Conservation (phyloP, 2,797 vertebrate genomes). For the Apodemus agrarius region DNA sequence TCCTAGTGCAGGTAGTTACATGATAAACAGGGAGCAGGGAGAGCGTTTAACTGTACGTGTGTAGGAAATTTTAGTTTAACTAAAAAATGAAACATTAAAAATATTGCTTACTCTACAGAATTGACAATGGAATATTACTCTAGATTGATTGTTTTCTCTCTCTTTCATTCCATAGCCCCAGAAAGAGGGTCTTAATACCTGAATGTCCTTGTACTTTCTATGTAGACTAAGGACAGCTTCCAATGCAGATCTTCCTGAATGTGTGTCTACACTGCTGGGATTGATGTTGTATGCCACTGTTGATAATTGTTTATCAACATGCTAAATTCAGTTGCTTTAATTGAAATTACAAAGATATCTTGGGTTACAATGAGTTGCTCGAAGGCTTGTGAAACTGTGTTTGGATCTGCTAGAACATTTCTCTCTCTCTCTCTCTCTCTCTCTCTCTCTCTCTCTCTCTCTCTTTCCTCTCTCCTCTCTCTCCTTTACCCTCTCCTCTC, state of each 20-base stretch:
- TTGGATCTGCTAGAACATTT: background rate
- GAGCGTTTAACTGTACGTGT: background rate
- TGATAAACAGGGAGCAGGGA: too few relatives aligned
- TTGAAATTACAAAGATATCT: conserved; percentile 30
- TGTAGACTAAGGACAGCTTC: too few relatives aligned
- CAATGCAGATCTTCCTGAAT: background rate
- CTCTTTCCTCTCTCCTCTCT: too few relatives aligned
- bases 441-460: background rate
- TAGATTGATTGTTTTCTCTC: too few relatives aligned
- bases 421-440: too few relatives aligned
- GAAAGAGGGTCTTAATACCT: background rate
- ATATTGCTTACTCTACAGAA: background rate
- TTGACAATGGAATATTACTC: background rate
- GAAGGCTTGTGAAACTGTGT: background rate
- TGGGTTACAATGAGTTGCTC: background rate
- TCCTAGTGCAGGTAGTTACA: fast-evolving
- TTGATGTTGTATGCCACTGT: background rate
- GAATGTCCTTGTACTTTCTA: background rate
- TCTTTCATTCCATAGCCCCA: background rate
- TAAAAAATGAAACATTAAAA: background rate
- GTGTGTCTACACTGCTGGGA: background rate
- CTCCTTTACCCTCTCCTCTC: background rate
- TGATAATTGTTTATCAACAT: background rate
- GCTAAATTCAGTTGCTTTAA: conserved; percentile 14
- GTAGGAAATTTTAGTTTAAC: background rate